Percentiles rank a stretch among this genome's conserved stretches.
phyloP scores from a whole-genome alignment of 2,888 invertebrate genomes.

The Agrenia bidenticulata region DNA sequence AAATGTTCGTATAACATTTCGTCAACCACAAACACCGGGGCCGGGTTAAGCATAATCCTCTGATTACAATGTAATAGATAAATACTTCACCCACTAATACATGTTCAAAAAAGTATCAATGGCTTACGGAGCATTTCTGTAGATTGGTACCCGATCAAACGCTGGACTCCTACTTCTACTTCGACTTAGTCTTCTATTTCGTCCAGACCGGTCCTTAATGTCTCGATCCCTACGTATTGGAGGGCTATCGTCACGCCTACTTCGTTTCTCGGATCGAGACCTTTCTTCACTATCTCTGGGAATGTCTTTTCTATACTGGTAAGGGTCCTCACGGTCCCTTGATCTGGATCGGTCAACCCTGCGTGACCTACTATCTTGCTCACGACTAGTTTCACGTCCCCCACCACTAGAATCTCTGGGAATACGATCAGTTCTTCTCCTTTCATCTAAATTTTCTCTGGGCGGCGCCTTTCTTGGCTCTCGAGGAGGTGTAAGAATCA shows the following conservation, averaged over 20 bases:
- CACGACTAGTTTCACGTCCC: neutral
- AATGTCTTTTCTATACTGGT: slow-evolving; percentile 48
- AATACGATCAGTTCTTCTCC: neutral
- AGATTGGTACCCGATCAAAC: neutral
- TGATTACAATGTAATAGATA: too few species aligned
- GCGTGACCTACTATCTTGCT: slow-evolving; percentile 15
- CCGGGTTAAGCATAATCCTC: too few species aligned
- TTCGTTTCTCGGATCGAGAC: slow-evolving; percentile 43
- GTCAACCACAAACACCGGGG: too few species aligned
- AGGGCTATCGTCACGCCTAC: neutral
- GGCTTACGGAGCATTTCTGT: slow-evolving; percentile 12
- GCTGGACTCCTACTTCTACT: slow-evolving; percentile 50
- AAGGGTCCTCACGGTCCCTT: slow-evolving; percentile 27
- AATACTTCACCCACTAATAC: too few species aligned
- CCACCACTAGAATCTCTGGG: slow-evolving; percentile 10
- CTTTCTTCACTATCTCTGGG: slow-evolving; percentile 51
- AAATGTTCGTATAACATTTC: too few species aligned
- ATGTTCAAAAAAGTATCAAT: neutral
- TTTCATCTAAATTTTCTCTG: neutral
- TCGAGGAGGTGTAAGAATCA: neutral
- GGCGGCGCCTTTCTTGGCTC: neutral
- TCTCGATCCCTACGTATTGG: slow-evolving; percentile 31
- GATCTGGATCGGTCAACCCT: slow-evolving; percentile 6
- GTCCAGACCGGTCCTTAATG: slow-evolving; percentile 24
- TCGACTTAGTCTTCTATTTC: slow-evolving; percentile 34